phyloP scores from a whole-genome alignment of 35 echinoderm and acorn worm genomes.

The Ophioderma brevispina region DNA sequence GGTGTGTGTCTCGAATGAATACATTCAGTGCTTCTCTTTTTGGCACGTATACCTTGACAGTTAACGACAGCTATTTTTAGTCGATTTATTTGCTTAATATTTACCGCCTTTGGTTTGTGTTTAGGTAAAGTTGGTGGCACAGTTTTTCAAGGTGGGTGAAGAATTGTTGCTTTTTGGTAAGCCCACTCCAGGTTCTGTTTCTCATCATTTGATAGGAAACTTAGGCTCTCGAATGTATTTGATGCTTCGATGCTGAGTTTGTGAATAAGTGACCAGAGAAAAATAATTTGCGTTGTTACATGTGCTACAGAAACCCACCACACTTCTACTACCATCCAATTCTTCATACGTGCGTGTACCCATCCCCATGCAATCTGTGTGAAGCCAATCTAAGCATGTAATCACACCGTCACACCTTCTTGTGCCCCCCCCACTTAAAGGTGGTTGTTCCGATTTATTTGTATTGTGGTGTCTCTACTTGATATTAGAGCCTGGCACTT shows the following conservation, averaged over 20 bases:
- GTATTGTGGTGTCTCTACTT: no score
- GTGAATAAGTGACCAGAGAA: neutral
- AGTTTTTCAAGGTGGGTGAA: neutral
- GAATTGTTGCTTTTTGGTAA: neutral
- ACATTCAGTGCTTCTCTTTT: neutral
- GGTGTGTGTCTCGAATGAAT: neutral
- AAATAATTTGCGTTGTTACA: neutral
- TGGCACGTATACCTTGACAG: neutral
- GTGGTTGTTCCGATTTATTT: no score
- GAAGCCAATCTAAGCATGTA: neutral
- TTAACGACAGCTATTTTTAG: neutral
- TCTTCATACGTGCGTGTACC: slow-evolving; percentile 1
- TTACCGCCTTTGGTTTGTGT: neutral
- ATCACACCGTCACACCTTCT: slow-evolving; percentile 9
- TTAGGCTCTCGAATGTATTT: neutral
- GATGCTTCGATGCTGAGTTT: neutral
- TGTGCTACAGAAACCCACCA: neutral
- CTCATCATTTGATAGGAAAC: neutral
- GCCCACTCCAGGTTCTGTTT: neutral
- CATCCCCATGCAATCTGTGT: slow-evolving; percentile 26
- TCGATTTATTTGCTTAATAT: neutral
- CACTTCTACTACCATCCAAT: neutral
- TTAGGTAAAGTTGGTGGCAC: neutral
- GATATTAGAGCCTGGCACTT: no score
- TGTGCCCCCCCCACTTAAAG: slow-evolving; percentile 11